Evolutionary conservation across 2,797 vertebrate species (phyloP), one percentile per base, ranked within the genome.

Genomic region (Gila robusta): DNA sequence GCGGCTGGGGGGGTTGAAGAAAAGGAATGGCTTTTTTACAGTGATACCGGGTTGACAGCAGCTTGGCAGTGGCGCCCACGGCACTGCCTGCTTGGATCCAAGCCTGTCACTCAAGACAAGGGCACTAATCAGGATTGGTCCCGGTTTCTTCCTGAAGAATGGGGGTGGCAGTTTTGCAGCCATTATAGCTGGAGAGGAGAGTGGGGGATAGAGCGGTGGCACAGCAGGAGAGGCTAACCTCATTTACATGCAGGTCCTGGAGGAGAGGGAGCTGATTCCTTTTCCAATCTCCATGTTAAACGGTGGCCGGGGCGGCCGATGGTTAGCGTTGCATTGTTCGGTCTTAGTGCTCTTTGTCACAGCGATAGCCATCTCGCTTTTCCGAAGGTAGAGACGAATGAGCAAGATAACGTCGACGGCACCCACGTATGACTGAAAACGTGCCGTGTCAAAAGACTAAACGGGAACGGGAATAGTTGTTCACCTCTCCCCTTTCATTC

Each of bases 251-350:
- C 94, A 95, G 94, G 95, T 95, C 94, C 94, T 94, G 88, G 77
- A 92, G 93, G 92, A 91, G 32, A 90, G 91, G n/a, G 91, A 81
- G 93, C 90, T 94, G 94, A 94, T 96, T 95, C 93, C 92, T 90
- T 95, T 95, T 95, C 93, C 95, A 95, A 95, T 95, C 95, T 95
- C 95, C 93, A 95, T 96, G 95, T 94, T 95, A 95, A 96, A 95
- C 91, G 94, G 91, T 94, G 94, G 94, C 94, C 93, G 91, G 94
- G 93, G 92, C 93, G 91, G 94, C 93, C 93, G 93, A 94, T 94
- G 94, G 93, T 94, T 94, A 94, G 92, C 90, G 91, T 92, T 89
- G 93, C 91, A 94, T 95, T 95, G 95, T 96, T 95, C 93, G 44
- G 81, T 88, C 90, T 88, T 88, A 86, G 89, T 88, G 87, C 90